Conservation (phyloP, 2,797 vertebrate genomes). For the Trematomus bernacchii region DNA sequence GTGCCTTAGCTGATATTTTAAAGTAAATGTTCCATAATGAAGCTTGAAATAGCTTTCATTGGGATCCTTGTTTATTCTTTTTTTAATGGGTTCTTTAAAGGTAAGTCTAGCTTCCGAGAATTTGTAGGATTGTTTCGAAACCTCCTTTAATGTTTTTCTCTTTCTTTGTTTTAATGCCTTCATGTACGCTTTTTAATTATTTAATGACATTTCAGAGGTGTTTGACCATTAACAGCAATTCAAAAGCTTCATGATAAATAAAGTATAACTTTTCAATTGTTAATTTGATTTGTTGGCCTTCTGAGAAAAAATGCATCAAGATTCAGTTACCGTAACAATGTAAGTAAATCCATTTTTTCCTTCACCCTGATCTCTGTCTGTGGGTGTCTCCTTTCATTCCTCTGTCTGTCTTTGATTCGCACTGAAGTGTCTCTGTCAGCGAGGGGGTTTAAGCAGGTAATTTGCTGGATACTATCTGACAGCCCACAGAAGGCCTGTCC, state of each 20-base stretch:
- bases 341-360: constrained; percentile 8
- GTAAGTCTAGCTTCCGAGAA: no score
- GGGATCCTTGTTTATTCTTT: neutral
- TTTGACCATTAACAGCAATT: neutral
- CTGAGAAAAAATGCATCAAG: neutral
- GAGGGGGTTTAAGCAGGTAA: constrained; percentile 63
- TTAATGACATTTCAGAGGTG: fast-evolving
- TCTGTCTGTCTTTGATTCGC: constrained; percentile 39
- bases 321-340: neutral
- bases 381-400: constrained; percentile 42
- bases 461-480: constrained; percentile 74
- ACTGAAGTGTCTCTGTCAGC: constrained; percentile 62
- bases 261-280: neutral
- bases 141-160: neutral
- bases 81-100: no score
- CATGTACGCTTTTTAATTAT: neutral
- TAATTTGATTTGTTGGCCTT: neutral
- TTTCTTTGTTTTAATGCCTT: neutral
- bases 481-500: constrained; percentile 72
- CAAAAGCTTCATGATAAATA: neutral
- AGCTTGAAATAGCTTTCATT: neutral
- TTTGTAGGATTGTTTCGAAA: neutral
- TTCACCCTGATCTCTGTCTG: neutral
- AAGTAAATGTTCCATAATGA: neutral
- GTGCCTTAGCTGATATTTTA: neutral